These are phyloP conservation scores for Nomada hirtipes DNA, from an alignment of 2,888 invertebrate genomes.

Conservation along the genomic window DNA sequence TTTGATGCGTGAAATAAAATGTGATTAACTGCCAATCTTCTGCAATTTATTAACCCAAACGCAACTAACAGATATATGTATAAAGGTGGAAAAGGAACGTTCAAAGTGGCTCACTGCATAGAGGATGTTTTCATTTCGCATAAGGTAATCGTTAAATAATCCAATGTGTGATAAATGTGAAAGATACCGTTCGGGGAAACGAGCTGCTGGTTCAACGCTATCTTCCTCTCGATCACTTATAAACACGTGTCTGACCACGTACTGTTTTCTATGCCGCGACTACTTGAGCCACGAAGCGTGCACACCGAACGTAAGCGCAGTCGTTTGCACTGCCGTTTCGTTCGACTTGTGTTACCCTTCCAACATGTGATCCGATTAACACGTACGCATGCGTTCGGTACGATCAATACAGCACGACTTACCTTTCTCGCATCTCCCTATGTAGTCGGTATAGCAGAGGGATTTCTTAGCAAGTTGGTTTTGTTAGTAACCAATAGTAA, in stretches of 20 bases:
- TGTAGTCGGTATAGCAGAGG: conserved; percentile 33
- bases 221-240: conserved; percentile 43
- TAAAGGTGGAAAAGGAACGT: not conserved
- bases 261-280: conserved; percentile 57
- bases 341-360: conserved; percentile 61
- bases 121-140: not conserved
- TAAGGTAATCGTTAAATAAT: not conserved
- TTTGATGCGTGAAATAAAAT: not conserved
- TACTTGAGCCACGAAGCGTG: conserved; percentile 52
- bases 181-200: conserved; percentile 43
- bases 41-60: not conserved
- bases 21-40: not conserved
- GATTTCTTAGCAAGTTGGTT: not conserved
- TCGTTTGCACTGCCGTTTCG: conserved; percentile 52
- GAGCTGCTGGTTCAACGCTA: conserved; percentile 21
- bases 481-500: conserved; percentile 7
- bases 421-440: conserved; percentile 32
- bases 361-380: conserved; percentile 71
- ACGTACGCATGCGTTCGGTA: conserved; percentile 72
- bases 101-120: not conserved
- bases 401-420: conserved; percentile 72
- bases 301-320: conserved; percentile 58
- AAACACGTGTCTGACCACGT: conserved; percentile 68
- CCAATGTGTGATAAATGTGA: not conserved
- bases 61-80: not conserved